Percentiles rank a stretch among this genome's conserved stretches.
Conservation (phyloP, 2,797 vertebrate species). For the Muraenolepis orangiensis region DNA sequence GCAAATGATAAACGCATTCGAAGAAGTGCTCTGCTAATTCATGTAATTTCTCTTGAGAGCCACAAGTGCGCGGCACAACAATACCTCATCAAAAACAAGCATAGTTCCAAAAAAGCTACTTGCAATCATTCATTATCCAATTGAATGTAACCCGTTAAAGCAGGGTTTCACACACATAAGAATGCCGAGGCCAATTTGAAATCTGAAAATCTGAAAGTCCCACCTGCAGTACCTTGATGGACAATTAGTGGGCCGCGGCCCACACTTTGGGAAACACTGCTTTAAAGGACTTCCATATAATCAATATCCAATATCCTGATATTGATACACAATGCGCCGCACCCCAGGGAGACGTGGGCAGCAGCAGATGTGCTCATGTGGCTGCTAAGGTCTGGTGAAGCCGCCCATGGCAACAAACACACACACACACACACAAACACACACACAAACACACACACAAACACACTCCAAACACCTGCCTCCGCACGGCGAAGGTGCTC, state of each 20-base stretch:
- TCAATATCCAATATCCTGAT: background rate
- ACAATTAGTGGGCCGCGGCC: no score
- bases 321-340: background rate
- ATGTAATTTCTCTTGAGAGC: no score
- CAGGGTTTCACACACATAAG: no score
- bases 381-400: background rate
- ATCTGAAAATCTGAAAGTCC: no score
- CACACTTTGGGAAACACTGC: no score
- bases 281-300: background rate
- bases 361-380: constrained; percentile 21
- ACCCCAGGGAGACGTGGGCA: background rate
- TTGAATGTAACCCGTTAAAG: background rate
- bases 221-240: no score
- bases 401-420: background rate
- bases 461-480: constrained; percentile 15
- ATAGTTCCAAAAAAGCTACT: background rate
- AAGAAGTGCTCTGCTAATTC: background rate
- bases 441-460: background rate
- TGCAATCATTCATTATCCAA: background rate
- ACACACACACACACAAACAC: background rate
- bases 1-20: no score
- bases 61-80: background rate
- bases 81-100: background rate
- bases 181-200: no score
- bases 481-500: background rate